Evolutionary conservation across 2,888 invertebrate species (phyloP).

Genomic region (Pyrrhia umbra): DNA sequence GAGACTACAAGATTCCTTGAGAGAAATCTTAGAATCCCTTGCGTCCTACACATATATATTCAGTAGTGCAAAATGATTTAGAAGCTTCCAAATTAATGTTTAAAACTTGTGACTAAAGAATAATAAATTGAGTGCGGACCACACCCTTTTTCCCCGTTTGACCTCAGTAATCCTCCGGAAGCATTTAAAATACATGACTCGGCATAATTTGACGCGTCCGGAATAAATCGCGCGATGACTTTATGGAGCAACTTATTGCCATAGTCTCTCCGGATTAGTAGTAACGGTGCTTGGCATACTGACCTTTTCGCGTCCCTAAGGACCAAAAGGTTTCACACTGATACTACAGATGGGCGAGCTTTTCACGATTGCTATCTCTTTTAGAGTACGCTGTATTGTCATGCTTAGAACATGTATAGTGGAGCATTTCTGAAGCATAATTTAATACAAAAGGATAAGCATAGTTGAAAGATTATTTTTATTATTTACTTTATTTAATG

Average conservation of each 20-base stretch:
- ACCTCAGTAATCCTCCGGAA: slow-evolving; percentile 62
- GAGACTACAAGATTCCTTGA: neutral
- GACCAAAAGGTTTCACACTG: slow-evolving; percentile 7
- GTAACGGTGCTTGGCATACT: neutral
- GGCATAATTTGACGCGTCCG: slow-evolving; percentile 56
- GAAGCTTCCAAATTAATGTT: slow-evolving; percentile 8
- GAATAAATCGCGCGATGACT: slow-evolving; percentile 25
- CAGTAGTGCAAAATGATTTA: slow-evolving; percentile 29
- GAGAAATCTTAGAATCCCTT: neutral
- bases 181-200: slow-evolving; percentile 49
- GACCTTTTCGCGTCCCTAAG: neutral
- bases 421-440: too few species aligned
- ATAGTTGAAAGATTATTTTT: too few species aligned
- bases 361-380: neutral
- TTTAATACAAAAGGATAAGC: too few species aligned
- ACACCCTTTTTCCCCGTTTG: slow-evolving; percentile 53
- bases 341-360: neutral
- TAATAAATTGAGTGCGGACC: slow-evolving; percentile 45
- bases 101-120: slow-evolving; percentile 30
- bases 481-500: too few species aligned
- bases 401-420: neutral
- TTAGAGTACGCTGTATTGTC: neutral
- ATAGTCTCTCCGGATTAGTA: slow-evolving; percentile 16
- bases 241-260: slow-evolving; percentile 27
- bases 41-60: slow-evolving; percentile 7